Evolutionary conservation across 1,140 invertebrate genomes (phyloP), one percentile per base, ranked within the genome.

Genomic region (Drosophila oshimai): DNA sequence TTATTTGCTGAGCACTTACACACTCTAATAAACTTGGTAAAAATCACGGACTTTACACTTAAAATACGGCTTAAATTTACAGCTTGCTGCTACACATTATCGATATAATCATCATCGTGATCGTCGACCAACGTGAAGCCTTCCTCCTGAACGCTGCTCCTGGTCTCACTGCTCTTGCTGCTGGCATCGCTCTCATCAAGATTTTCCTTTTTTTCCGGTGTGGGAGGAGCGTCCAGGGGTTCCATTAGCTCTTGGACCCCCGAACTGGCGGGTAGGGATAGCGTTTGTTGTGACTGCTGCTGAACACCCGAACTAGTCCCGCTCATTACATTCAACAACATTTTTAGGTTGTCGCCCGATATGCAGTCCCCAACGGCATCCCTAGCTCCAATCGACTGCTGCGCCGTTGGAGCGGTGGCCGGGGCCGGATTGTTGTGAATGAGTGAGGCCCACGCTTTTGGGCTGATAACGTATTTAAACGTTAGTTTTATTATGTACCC

Each of bases 261-360:
- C n/a, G 89, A 90, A 9, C 61, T 72, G 0, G 46, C 26, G 0
- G 55, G 37, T 7, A 29, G 22, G 24, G 15, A 24, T 17, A 33
- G 26, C 13, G 28, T 12, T 13, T 50, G 20, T n/a, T 74, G 13
- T 17, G 17, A 15, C n/a, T 53, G 36, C 13, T 34, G 34, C 51
- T 55, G 41, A 4, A 34, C 24, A 28, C n/a, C n/a, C n/a, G n/a
- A n/a, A n/a, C 15, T 47, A 6, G 34, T 12, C 0, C 15, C 46
- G 12, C 39, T 60, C 4, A 89, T 69, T 3, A 67, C 83, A 53
- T 89, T 86, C 10, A 90, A 33, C 20, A 90, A 17, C 28, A 89
- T 60, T 51, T 74, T 90, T n/a, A 90, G 44, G 20, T 90, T 90
- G n/a, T 90, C 89, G 22, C 89, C 89, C 3, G 89, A 90, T 41